A percentile compares a stretch with the other conserved stretches of the same genome.
Evolutionary conservation across 2,888 invertebrate species (phyloP).

Genomic region (Thymelicus acteon): DNA sequence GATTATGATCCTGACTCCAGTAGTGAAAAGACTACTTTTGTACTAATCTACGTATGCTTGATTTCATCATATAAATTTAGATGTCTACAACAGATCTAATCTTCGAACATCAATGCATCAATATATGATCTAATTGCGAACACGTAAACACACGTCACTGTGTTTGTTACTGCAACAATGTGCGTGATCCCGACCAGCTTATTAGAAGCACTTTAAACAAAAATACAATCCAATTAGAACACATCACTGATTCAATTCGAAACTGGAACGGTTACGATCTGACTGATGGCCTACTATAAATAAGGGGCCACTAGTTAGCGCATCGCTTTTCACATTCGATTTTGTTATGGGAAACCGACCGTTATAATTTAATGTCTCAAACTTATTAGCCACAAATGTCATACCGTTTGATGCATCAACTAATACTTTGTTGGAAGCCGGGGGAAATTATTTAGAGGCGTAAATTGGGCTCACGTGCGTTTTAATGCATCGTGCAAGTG

Average conservation of each 20-base stretch:
- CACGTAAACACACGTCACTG: conserved; percentile 76
- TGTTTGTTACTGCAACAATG: conserved; percentile 79
- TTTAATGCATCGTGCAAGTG: conserved; percentile 81
- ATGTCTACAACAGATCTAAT: conserved; percentile 46
- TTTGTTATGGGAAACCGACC: conserved; percentile 55
- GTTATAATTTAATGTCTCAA: conserved; percentile 72
- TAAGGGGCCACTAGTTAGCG: conserved; percentile 69
- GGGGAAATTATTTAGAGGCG: conserved; percentile 71
- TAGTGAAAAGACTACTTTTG: too few species aligned
- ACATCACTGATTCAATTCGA: conserved; percentile 73
- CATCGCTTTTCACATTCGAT: conserved; percentile 60
- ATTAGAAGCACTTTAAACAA: conserved; percentile 79
- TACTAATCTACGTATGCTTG: too few species aligned
- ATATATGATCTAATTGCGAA: conserved; percentile 79
- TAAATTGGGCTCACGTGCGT: conserved; percentile 83
- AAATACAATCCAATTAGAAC: conserved; percentile 82
- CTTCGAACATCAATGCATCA: conserved; percentile 70
- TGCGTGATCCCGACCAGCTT: conserved; percentile 73
- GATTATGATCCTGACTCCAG: too few species aligned
- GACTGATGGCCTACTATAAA: conserved; percentile 82
- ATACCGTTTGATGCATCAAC: conserved; percentile 78
- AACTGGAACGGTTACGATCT: conserved; percentile 78
- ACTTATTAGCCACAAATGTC: conserved; percentile 77
- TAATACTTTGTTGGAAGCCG: conserved; percentile 78
- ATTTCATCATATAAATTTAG: neutral